These are phyloP conservation scores for Gerris lacustris DNA, from an alignment of 2,888 invertebrate genomes.

Conservation along the genomic window DNA sequence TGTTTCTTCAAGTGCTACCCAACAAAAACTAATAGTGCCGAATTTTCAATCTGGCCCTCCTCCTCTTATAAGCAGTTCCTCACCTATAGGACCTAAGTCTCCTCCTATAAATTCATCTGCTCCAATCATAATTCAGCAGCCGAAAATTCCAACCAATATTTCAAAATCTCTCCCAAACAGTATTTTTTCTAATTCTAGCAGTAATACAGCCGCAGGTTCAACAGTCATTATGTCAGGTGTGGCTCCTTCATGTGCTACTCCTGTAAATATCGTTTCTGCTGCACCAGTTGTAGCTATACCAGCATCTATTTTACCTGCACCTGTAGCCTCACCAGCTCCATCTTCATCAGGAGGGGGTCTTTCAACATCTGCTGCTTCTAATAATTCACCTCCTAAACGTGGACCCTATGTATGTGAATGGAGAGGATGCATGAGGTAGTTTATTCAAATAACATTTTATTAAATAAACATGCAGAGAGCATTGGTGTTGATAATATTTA, in stretches of 20 bases:
- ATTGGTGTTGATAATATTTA: no score
- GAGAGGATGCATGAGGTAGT: slow-evolving; percentile 67
- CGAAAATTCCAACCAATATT: background rate
- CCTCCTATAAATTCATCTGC: slow-evolving; percentile 18
- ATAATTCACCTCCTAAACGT: background rate
- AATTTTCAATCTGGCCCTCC: slow-evolving; percentile 28
- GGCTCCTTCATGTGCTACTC: slow-evolving; percentile 23
- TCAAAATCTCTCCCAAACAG: no score
- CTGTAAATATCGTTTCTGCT: slow-evolving; percentile 17
- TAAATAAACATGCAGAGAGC: no score
- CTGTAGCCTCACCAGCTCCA: background rate
- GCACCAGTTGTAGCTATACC: slow-evolving; percentile 24
- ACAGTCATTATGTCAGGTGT: slow-evolving; percentile 23
- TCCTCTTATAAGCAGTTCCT: slow-evolving; percentile 19
- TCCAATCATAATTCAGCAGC: slow-evolving; percentile 2
- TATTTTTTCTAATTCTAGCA: no score
- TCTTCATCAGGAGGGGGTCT: slow-evolving; percentile 27
- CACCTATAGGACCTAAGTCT: background rate
- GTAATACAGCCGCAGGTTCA: background rate
- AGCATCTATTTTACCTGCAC: background rate
- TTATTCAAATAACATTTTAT: no score
- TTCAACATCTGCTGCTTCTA: slow-evolving; percentile 21
- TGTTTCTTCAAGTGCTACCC: slow-evolving; percentile 29
- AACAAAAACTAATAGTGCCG: slow-evolving; percentile 30
- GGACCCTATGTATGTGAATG: slow-evolving; percentile 48